phyloP scores from a whole-genome alignment of 2,888 invertebrate genomes.

The Rhagium mordax region DNA sequence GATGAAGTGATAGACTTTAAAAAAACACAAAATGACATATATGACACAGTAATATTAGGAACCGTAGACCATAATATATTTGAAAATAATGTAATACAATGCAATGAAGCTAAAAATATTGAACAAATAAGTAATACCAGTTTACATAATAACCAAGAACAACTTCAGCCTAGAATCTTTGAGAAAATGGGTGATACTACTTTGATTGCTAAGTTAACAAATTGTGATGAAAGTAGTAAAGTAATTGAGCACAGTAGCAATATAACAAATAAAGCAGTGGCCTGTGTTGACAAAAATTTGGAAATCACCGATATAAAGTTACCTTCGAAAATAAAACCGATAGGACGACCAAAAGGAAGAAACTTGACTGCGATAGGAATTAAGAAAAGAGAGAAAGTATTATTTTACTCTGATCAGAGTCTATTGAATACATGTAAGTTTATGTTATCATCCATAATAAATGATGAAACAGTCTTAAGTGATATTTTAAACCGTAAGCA shows the following conservation, averaged over 20 bases:
- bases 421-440: neutral
- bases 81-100: neutral
- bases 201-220: too few relatives aligned
- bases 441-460: neutral
- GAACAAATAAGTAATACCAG: too few relatives aligned
- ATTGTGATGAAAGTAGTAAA: too few relatives aligned
- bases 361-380: slow-evolving; percentile 1
- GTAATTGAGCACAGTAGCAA: neutral
- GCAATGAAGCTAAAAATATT: too few relatives aligned
- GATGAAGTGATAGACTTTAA: neutral
- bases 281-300: neutral
- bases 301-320: neutral
- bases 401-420: neutral
- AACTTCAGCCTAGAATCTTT: too few relatives aligned
- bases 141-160: too few relatives aligned
- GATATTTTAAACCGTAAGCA: neutral
- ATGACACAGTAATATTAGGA: neutral
- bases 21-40: neutral
- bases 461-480: neutral
- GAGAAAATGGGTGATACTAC: too few relatives aligned
- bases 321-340: neutral
- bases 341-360: neutral
- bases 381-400: neutral
- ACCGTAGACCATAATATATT: neutral
- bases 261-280: neutral